Evolutionary conservation across 1,140 invertebrate species (phyloP).

Genomic region (Drosophila nigrodunni): DNA sequence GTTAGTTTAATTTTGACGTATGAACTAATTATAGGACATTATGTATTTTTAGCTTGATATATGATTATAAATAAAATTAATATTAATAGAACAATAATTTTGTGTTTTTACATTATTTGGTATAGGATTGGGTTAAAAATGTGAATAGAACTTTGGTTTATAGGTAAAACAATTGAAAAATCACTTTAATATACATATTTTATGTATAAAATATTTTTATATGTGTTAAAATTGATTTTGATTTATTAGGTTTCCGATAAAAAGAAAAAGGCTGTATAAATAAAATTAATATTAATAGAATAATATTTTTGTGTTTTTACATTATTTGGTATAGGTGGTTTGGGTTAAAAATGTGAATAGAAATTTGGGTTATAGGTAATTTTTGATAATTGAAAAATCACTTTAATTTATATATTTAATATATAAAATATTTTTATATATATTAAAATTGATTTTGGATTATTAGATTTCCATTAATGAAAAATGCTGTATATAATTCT

Average conservation of each 20-base stretch:
- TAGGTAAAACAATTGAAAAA: not conserved
- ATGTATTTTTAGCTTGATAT: slow-evolving; percentile 17
- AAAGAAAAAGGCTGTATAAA: too few species aligned
- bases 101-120: not conserved
- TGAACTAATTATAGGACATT: slow-evolving; percentile 8
- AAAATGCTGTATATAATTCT: too few species aligned
- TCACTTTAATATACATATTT: not conserved
- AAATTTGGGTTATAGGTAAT: too few species aligned
- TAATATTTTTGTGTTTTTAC: not conserved
- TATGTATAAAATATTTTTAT: too few species aligned
- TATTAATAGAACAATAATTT: slow-evolving; percentile 17
- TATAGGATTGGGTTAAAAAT: not conserved
- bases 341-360: not conserved
- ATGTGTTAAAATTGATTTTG: too few species aligned
- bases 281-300: slow-evolving; percentile 25
- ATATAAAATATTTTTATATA: too few species aligned
- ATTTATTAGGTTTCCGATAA: too few species aligned
- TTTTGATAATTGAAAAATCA: not conserved
- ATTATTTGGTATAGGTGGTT: not conserved
- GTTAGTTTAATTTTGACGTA: slow-evolving; percentile 45
- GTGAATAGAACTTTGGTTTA: too few species aligned
- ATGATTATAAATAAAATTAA: slow-evolving; percentile 5
- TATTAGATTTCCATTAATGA: too few species aligned
- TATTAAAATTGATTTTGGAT: too few species aligned
- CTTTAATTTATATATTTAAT: too few species aligned